phyloP scores from a whole-genome alignment of 1,140 invertebrate species.

The Psilanteris sp. region DNA sequence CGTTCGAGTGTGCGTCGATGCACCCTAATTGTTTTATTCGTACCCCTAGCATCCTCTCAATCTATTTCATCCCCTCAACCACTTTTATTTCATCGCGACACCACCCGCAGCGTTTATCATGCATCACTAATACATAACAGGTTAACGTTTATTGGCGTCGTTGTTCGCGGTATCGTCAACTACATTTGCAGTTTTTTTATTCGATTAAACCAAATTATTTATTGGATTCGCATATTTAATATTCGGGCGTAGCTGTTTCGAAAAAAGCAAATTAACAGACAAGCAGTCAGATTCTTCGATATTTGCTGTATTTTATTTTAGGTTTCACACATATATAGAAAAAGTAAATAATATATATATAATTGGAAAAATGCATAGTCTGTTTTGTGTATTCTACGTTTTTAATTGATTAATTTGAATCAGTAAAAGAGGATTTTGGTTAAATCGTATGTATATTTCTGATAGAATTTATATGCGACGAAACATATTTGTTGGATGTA shows the following conservation, averaged over 20 bases:
- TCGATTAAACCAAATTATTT: constrained; percentile 44
- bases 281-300: too few species aligned
- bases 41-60: constrained; percentile 72
- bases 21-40: constrained; percentile 79
- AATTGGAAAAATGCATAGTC: too few species aligned
- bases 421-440: too few species aligned
- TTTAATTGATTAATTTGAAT: too few species aligned
- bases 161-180: constrained; percentile 60
- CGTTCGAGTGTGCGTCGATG: constrained; percentile 76
- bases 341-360: too few species aligned
- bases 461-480: too few species aligned
- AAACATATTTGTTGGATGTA: too few species aligned
- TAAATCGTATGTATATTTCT: too few species aligned
- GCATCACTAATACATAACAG: constrained; percentile 78
- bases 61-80: constrained; percentile 76
- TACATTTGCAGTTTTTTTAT: constrained; percentile 59
- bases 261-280: constrained; percentile 11
- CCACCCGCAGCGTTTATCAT: constrained; percentile 79
- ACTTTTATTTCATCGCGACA: constrained; percentile 77
- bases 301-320: too few species aligned
- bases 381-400: too few species aligned
- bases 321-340: too few species aligned
- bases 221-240: constrained; percentile 43
- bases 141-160: constrained; percentile 72
- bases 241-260: constrained; percentile 2